Evolutionary conservation across 2,888 invertebrate genomes (phyloP).

Genomic region (Pseudococcus viburni): DNA sequence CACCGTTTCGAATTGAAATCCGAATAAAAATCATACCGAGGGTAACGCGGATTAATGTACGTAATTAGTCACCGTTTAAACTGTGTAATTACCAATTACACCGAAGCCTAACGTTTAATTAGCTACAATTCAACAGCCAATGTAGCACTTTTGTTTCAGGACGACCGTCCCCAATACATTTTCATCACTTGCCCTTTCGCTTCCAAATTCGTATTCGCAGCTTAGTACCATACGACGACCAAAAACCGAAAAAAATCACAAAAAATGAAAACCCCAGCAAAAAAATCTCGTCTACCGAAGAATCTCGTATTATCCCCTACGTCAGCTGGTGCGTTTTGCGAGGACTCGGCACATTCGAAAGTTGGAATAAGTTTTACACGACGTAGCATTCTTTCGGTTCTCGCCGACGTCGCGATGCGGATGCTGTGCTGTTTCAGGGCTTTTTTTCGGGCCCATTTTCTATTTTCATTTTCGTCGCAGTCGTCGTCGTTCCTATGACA

Average conservation of each 20-base stretch:
- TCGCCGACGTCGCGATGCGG: neutral
- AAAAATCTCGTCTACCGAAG: neutral
- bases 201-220: no score
- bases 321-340: neutral
- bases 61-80: neutral
- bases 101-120: neutral
- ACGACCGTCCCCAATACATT: neutral
- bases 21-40: neutral
- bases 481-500: neutral
- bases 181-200: neutral
- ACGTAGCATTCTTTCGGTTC: constrained; percentile 1
- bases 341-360: constrained; percentile 12
- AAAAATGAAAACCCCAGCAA: neutral
- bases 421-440: neutral
- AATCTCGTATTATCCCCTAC: no score
- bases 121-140: neutral
- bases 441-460: neutral
- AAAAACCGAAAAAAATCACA: neutral
- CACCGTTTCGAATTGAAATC: neutral
- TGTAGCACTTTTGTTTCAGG: neutral
- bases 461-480: neutral
- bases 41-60: neutral
- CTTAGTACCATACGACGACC: no score
- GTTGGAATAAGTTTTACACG: constrained; percentile 4
- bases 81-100: constrained; percentile 15